phyloP scores from a whole-genome alignment of 2,888 invertebrate genomes.

The Alloscopus bannaensis region DNA sequence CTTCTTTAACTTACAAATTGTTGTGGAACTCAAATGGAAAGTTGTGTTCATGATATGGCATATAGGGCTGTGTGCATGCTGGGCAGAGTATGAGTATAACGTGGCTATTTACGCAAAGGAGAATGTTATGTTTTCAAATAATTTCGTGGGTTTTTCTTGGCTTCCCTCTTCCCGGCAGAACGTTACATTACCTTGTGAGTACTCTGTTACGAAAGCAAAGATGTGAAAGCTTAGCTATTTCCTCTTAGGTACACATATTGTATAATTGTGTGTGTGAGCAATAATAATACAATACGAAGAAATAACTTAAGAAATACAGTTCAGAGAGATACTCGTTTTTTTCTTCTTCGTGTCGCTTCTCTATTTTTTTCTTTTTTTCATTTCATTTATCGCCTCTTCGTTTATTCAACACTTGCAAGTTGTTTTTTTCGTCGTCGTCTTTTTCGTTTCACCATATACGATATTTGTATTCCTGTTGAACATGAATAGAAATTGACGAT shows the following conservation, averaged over 20 bases:
- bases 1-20: conserved; percentile 54
- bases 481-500: conserved; percentile 60
- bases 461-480: conserved; percentile 55
- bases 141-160: too few species aligned
- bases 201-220: too few species aligned
- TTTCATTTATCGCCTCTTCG: conserved; percentile 47
- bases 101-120: too few species aligned
- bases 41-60: too few species aligned
- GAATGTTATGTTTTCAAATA: too few species aligned
- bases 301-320: conserved; percentile 24
- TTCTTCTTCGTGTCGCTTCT: conserved; percentile 44
- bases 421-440: conserved; percentile 44
- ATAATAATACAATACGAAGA: conserved; percentile 46
- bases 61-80: too few species aligned
- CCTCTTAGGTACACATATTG: neutral
- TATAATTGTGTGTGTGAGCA: conserved; percentile 24
- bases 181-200: too few species aligned
- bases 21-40: too few species aligned
- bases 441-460: too few species aligned
- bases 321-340: conserved; percentile 39
- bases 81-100: too few species aligned
- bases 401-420: conserved; percentile 44
- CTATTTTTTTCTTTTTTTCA: conserved; percentile 36
- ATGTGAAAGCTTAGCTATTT: too few species aligned
- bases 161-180: too few species aligned